phyloP scores from a whole-genome alignment of 2,888 invertebrate species.

The Nomada ferruginata region DNA sequence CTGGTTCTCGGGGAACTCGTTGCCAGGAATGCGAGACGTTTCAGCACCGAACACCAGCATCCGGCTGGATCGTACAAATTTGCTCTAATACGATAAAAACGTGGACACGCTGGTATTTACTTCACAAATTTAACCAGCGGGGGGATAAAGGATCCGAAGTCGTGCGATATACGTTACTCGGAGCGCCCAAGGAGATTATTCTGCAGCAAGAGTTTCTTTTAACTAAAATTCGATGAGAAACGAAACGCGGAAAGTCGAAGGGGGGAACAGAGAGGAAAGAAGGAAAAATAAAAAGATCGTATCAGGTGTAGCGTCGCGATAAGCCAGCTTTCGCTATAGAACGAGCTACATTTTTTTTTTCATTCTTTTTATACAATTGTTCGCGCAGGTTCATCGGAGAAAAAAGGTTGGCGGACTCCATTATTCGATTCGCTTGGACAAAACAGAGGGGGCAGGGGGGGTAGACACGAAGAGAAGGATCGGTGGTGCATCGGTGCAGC shows the following conservation, averaged over 20 bases:
- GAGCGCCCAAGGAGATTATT: conserved; percentile 2
- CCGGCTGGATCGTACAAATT: conserved; percentile 66
- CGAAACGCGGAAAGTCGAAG: background rate
- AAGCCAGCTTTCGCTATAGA: conserved; percentile 25
- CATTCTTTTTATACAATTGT: conserved; percentile 16
- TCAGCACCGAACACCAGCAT: conserved; percentile 47
- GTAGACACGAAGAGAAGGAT: conserved; percentile 27
- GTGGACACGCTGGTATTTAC: conserved; percentile 41
- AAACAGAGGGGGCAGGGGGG: conserved; percentile 27
- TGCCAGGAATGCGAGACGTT: conserved; percentile 71
- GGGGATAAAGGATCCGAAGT: conserved; percentile 30
- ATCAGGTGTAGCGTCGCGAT: conserved; percentile 38
- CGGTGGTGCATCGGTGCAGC: conserved; percentile 28
- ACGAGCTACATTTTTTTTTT: conserved; percentile 16
- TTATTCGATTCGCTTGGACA: conserved; percentile 61
- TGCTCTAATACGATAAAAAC: conserved; percentile 63
- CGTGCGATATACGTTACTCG: conserved; percentile 17
- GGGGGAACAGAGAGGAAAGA: background rate
- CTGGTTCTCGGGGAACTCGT: conserved; percentile 56
- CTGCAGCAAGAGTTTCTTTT: background rate
- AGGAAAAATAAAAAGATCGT: conserved; percentile 27
- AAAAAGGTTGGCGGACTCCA: conserved; percentile 44
- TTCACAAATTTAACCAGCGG: conserved; percentile 43
- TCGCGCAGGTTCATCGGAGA: conserved; percentile 32
- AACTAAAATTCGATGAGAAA: background rate